These are phyloP conservation scores for Petrocephalus sullivani DNA, from an alignment of 2,797 vertebrate genomes.

Conservation along the genomic window DNA sequence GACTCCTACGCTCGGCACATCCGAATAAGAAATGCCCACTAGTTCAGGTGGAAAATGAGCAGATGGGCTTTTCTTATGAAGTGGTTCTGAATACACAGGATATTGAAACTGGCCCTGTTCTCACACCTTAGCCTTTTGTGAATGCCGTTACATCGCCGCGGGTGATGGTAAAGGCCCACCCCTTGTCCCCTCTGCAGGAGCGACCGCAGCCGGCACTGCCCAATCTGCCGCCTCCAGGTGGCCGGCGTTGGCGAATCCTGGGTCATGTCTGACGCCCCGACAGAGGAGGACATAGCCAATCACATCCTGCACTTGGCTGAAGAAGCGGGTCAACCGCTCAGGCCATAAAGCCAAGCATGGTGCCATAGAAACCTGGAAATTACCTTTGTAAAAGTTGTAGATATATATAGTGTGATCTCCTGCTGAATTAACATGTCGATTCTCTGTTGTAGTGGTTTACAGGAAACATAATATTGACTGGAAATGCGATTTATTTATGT, in stretches of 20 bases:
- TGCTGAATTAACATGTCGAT: background rate
- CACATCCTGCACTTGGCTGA: conserved; percentile 96
- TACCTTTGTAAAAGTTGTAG: background rate
- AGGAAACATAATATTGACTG: background rate
- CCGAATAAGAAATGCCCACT: background rate
- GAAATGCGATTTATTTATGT: background rate
- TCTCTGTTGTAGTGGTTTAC: background rate
- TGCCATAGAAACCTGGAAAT: background rate
- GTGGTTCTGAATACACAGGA: background rate
- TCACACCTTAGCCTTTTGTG: background rate
- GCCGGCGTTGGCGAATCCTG: conserved; percentile 87
- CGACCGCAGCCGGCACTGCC: conserved; percentile 87
- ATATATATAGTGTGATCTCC: background rate
- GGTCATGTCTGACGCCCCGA: conserved; percentile 93
- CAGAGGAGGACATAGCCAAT: conserved; percentile 87
- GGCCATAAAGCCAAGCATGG: conserved; percentile 61
- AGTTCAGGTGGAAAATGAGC: background rate
- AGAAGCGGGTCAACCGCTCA: conserved; percentile 88
- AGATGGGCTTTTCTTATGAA: background rate
- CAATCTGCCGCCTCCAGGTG: conserved; percentile 90
- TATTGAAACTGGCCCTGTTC: background rate
- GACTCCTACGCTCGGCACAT: background rate
- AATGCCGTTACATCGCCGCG: background rate
- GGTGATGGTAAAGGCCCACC: background rate
- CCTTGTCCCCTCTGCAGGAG: conserved; percentile 66